phyloP scores from a whole-genome alignment of 2,797 vertebrate genomes.

The Alcedo quadribrachys region DNA sequence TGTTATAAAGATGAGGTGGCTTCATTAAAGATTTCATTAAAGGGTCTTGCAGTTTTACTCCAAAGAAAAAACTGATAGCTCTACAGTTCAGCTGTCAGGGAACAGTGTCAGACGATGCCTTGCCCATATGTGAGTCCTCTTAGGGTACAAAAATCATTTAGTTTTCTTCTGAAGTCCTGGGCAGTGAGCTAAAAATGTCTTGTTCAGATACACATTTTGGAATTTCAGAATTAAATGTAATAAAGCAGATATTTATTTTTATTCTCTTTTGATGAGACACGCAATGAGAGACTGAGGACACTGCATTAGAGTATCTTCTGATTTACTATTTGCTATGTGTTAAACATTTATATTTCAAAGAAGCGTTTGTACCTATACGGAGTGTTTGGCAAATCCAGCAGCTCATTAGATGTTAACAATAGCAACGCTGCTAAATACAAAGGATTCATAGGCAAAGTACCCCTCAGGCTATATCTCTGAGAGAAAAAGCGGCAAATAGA shows the following conservation, averaged over 20 bases:
- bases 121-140: neutral
- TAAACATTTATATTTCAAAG: conserved; percentile 61
- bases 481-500: conserved; percentile 76
- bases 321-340: conserved; percentile 51
- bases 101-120: neutral
- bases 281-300: neutral
- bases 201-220: neutral
- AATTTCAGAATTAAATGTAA: conserved; percentile 11
- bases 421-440: conserved; percentile 64
- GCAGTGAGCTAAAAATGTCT: neutral
- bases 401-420: conserved; percentile 74
- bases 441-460: conserved; percentile 62
- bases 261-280: neutral
- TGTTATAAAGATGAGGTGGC: neutral
- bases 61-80: neutral
- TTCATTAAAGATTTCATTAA: neutral
- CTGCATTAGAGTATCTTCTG: neutral
- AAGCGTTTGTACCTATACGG: conserved; percentile 9
- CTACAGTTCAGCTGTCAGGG: neutral
- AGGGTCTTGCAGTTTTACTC: neutral
- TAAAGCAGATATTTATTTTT: conserved; percentile 22
- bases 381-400: conserved; percentile 36
- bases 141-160: neutral
- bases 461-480: conserved; percentile 61
- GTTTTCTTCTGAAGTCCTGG: neutral